Base-by-base conservation (phyloP, 1,140 invertebrate species). In the Lepeophtheirus salmonis region DNA sequence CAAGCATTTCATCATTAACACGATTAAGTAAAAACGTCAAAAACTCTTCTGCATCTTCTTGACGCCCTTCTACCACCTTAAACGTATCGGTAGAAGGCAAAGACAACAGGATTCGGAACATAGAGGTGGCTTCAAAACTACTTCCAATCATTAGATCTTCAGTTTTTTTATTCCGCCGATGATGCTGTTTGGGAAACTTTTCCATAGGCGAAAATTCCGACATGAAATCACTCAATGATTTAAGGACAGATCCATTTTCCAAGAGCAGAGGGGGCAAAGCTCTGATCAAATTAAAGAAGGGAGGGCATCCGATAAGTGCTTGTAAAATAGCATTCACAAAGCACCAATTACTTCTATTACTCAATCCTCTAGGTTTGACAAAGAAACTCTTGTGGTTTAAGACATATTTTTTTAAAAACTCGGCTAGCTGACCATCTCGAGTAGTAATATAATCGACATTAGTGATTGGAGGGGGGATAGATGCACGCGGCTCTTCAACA, bases 31-130 rank as follows among this genome's bases (percentile, higher is more conserved):
- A 75, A 72, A 84, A 90, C 13, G 85, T 84, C 1, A 95, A 75
- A 71, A 95, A 95, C 67, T 95, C 90, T 71, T 95, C 90, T 0
- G 90, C 90, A 74, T 95, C 90, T 70, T 95, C 89, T 69, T 95
- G 88, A 6, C 86, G 72, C 3, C 86, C 87, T n/a, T 55, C 64
- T 72, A 86, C 83, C 62, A 85, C 75, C 53, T 78, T 75, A 66
- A 80, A 80, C 18, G 74, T 78, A 23, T 69, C 80, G 25, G 79
- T 77, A 21, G 50, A 12, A 20, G 83, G 79, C 10, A 85, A 82
- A 56, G 79, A 70, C 61, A 76, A 78, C 63, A 91, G 75, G 71
- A 90, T 81, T 63, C 82, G 82, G 67, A 88, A 86, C 17, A 89
- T 80, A 64, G 82, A 83, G 22, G 75, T 76, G 14, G 87, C 86